Base-by-base conservation (phyloP, 2,797 vertebrate species). In the Galago senegalensis region DNA sequence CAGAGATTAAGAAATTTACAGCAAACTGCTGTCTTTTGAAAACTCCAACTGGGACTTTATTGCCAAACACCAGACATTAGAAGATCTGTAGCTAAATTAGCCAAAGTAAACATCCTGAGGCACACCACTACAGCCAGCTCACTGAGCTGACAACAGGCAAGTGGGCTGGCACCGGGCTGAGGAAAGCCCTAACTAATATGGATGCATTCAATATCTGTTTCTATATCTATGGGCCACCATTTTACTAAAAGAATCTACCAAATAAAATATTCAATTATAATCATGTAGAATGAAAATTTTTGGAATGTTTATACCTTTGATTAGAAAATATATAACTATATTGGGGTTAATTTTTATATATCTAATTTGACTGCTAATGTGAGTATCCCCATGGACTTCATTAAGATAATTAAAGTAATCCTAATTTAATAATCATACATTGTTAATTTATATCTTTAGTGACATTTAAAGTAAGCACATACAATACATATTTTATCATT, bases 51-150 rank as follows among this genome's bases (percentile, higher is more conserved):
- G 97, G 65, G 96, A 95, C 31, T 96, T 98, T 56, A 98, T 82
- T 98, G 94, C 93, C 93, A 88, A 98, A 98, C 85, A 96, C 20
- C 46, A 96, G 93, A 85, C 96, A 75, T 86, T 85, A 94, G 94
- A 97, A 97, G 86, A 98, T 98, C 95, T 92, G 91, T 86, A 97
- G 83, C 82, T 97, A 97, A 98, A 97, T 98, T 94, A 98, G 94
- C 95, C 95, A 97, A 65, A 98, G 96, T 97, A 98, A 98, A 98
- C n/a, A 89, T 96, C 98, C 97, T 53, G 86, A 98, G 96, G 97
- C 95, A 82, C 46, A 89, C 92, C 96, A 72, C 60, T 53, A 34
- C 69, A 94, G 93, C 96, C 97, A 98, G 95, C 31, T 79, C 2
- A 0, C 70, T 91, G 82, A 89, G 93, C 69, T 96, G 67, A 80